A percentile compares a stretch with the other conserved stretches of the same genome.
Evolutionary conservation across 2,797 vertebrate species (phyloP).

Genomic region (Sandelia bainsii): DNA sequence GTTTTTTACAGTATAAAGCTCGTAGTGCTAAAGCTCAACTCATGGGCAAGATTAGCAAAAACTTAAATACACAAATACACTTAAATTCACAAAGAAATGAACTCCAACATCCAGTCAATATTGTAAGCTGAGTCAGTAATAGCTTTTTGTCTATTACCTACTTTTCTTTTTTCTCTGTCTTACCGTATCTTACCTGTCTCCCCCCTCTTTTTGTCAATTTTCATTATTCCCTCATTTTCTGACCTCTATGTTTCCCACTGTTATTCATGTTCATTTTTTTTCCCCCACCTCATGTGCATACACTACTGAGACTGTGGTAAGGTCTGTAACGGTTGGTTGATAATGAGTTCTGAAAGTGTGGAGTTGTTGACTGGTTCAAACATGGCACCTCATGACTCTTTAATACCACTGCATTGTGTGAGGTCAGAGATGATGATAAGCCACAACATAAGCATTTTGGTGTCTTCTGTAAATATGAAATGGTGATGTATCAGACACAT

Average conservation of each 20-base stretch:
- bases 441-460: slow-evolving; percentile 38
- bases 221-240: neutral
- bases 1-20: no score
- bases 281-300: slow-evolving; percentile 4
- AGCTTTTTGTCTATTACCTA: no score
- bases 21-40: no score
- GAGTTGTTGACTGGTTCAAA: slow-evolving; percentile 43
- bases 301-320: neutral
- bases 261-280: neutral
- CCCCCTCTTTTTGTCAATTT: neutral
- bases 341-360: slow-evolving; percentile 42
- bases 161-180: no score
- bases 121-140: no score
- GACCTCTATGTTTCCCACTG: neutral
- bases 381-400: slow-evolving; percentile 58
- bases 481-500: slow-evolving; percentile 21
- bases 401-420: slow-evolving; percentile 40
- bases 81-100: no score
- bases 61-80: no score
- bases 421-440: slow-evolving; percentile 33
- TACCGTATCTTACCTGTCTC: neutral
- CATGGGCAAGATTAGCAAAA: no score
- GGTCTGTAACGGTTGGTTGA: slow-evolving; percentile 18
- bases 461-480: slow-evolving; percentile 48
- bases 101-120: no score